phyloP scores from a whole-genome alignment of 2,888 invertebrate genomes.

The Drosophila rellima region DNA sequence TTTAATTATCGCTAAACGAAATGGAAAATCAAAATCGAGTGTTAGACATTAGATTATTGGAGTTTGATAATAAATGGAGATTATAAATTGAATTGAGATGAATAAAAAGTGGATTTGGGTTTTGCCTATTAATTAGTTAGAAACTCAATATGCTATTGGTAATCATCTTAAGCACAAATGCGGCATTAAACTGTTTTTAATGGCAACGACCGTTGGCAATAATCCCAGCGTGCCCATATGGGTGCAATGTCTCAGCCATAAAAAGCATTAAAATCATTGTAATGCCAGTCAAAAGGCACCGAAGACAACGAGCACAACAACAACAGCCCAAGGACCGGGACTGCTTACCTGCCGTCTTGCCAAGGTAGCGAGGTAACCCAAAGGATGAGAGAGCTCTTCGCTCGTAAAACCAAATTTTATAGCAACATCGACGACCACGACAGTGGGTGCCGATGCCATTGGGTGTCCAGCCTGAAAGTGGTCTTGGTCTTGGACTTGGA shows the following conservation, averaged over 20 bases:
- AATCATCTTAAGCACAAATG: constrained; percentile 55
- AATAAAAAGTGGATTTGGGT: neutral
- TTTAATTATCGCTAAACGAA: constrained; percentile 62
- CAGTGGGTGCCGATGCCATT: constrained; percentile 28
- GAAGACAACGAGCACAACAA: constrained; percentile 36
- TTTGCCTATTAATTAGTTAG: constrained; percentile 52
- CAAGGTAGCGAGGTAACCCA: constrained; percentile 24
- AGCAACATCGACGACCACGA: constrained; percentile 50
- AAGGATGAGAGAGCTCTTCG: constrained; percentile 52
- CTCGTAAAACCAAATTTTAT: constrained; percentile 77
- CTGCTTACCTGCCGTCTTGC: constrained; percentile 60
- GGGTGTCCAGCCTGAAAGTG: constrained; percentile 12
- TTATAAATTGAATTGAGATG: constrained; percentile 26
- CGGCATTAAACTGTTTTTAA: constrained; percentile 64
- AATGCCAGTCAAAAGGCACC: constrained; percentile 70
- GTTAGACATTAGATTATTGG: constrained; percentile 16
- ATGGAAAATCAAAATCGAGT: constrained; percentile 2
- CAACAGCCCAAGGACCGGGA: constrained; percentile 17
- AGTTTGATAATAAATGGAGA: constrained; percentile 4
- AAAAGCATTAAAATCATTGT: constrained; percentile 80
- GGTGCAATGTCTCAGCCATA: constrained; percentile 70
- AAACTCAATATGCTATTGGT: constrained; percentile 54
- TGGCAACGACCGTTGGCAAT: constrained; percentile 44
- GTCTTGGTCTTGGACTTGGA: constrained; percentile 19
- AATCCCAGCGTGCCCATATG: constrained; percentile 72